Conservation (phyloP, 2,113 vertebrate species). For the Acrocephalus kingi region DNA sequence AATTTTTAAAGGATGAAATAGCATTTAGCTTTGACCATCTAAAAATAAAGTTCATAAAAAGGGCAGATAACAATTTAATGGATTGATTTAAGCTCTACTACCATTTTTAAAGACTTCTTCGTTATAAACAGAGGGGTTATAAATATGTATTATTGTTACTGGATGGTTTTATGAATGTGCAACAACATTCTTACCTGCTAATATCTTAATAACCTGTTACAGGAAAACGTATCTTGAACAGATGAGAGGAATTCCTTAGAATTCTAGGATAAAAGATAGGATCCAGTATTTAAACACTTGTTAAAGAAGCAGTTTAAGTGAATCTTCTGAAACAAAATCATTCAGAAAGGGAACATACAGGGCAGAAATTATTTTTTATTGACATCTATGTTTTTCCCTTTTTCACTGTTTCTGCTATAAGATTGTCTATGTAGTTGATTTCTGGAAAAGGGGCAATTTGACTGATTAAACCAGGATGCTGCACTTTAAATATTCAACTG, state of each 20-base stretch:
- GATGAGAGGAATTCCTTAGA: background rate
- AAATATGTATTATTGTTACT: background rate
- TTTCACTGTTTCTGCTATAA: background rate
- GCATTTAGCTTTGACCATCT: background rate
- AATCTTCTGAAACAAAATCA: background rate
- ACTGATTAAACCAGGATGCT: conserved; percentile 70
- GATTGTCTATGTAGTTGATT: background rate
- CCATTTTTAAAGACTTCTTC: background rate
- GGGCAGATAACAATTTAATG: background rate
- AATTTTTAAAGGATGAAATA: background rate
- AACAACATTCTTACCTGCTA: background rate
- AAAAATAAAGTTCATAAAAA: background rate
- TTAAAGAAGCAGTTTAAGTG: background rate
- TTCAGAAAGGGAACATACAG: background rate
- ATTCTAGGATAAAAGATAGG: background rate
- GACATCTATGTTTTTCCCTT: background rate
- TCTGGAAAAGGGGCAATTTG: conserved; percentile 63
- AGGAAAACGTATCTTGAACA: background rate
- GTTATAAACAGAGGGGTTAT: background rate
- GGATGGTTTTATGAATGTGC: background rate
- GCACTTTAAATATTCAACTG: conserved; percentile 65
- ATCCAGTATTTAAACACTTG: background rate
- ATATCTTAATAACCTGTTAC: background rate
- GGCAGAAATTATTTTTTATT: background rate
- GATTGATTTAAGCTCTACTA: background rate